These are phyloP conservation scores for Myathropa florea DNA, from an alignment of 2,888 invertebrate species.

Conservation along the genomic window DNA sequence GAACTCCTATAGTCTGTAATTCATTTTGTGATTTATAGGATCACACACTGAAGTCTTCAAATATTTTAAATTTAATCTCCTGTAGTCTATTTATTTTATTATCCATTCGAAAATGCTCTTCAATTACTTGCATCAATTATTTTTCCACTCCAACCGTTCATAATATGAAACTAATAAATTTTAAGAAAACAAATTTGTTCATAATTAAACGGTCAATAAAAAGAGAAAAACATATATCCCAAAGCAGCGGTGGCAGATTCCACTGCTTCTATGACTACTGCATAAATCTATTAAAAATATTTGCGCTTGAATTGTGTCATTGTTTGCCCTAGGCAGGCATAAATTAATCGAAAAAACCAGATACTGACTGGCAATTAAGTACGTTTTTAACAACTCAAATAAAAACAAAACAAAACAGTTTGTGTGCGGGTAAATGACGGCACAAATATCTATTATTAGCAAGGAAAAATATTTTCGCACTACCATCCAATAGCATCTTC, in stretches of 20 bases:
- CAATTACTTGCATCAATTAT: background rate
- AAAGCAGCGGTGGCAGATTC: too few species aligned
- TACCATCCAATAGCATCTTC: conserved; percentile 4
- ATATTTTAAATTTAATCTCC: background rate
- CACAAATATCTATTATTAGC: conserved; percentile 21
- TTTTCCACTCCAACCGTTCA: background rate
- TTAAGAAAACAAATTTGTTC: background rate
- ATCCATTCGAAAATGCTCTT: background rate
- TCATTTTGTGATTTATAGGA: background rate
- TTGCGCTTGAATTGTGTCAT: conserved; percentile 25
- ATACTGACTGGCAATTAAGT: conserved; percentile 41
- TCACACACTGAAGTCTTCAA: background rate
- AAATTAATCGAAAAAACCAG: conserved; percentile 46
- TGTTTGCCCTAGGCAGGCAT: conserved; percentile 32
- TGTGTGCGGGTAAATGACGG: background rate
- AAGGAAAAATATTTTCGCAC: background rate
- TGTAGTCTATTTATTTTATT: background rate
- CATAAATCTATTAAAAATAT: background rate
- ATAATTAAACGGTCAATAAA: background rate
- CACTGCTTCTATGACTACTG: background rate
- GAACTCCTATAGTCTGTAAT: background rate
- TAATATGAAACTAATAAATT: background rate
- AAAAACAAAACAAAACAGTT: conserved; percentile 4
- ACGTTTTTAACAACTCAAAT: conserved; percentile 9
- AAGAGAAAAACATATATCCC: background rate